Conservation (phyloP, 2,797 vertebrate genomes). For the Helostoma temminkii region DNA sequence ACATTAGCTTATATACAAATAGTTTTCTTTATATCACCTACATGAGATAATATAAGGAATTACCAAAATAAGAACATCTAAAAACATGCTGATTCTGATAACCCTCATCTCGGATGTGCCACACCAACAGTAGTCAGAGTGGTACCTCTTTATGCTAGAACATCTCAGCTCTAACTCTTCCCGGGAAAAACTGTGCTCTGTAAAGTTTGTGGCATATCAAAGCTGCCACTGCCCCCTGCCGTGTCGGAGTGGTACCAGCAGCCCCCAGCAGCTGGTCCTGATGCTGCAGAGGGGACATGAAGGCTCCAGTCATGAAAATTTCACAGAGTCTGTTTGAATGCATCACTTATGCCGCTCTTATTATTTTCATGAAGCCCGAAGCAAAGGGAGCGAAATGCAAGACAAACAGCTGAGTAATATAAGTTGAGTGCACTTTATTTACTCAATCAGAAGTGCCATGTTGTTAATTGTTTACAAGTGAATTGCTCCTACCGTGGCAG, state of each 20-base stretch:
- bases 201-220: neutral
- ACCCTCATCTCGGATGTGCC: neutral
- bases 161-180: constrained; percentile 24
- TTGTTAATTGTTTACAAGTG: constrained; percentile 66
- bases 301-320: constrained; percentile 25
- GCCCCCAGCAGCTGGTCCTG: constrained; percentile 25
- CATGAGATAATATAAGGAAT: neutral
- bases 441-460: constrained; percentile 51
- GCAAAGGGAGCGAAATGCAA: constrained; percentile 18
- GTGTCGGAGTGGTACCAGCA: constrained; percentile 45
- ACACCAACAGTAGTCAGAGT: constrained; percentile 17
- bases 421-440: constrained; percentile 68
- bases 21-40: neutral
- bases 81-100: neutral
- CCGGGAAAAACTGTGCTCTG: neutral
- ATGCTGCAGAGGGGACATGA: constrained; percentile 35
- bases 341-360: constrained; percentile 53
- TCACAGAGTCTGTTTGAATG: constrained; percentile 30
- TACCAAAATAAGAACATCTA: neutral
- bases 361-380: constrained; percentile 37
- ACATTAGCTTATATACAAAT: neutral
- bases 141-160: neutral
- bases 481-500: constrained; percentile 22
- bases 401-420: constrained; percentile 64
- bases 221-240: constrained; percentile 44